phyloP scores from a whole-genome alignment of 2,888 invertebrate species.

The Zeuzera pyrina region DNA sequence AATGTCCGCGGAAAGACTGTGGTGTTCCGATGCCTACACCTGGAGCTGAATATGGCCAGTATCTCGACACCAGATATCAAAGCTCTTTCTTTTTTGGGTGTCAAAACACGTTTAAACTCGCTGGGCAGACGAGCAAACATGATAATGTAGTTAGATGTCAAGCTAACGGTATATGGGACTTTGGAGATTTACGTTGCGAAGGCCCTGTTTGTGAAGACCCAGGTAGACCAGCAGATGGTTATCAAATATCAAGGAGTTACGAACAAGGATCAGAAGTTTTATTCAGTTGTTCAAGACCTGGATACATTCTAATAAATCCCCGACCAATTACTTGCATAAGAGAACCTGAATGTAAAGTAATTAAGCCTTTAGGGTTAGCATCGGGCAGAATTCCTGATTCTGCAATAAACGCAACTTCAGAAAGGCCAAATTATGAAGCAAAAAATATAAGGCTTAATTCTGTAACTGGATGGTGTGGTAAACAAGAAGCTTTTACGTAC shows the following conservation, averaged over 20 bases:
- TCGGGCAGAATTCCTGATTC: constrained; percentile 95
- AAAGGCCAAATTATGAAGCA: constrained; percentile 93
- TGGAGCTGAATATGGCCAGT: constrained; percentile 94
- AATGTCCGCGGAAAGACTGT: constrained; percentile 92
- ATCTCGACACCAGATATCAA: constrained; percentile 90
- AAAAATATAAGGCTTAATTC: constrained; percentile 91
- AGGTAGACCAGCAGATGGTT: constrained; percentile 93
- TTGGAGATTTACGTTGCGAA: constrained; percentile 95
- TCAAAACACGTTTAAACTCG: constrained; percentile 94
- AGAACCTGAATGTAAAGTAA: constrained; percentile 95
- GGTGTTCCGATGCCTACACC: constrained; percentile 93
- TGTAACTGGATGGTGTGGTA: constrained; percentile 97
- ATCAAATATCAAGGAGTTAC: constrained; percentile 87
- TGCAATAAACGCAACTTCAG: constrained; percentile 95
- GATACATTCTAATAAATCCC: constrained; percentile 93
- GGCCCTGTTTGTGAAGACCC: constrained; percentile 98
- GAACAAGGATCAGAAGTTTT: constrained; percentile 92
- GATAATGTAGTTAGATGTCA: constrained; percentile 94
- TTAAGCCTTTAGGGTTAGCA: constrained; percentile 90
- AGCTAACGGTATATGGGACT: constrained; percentile 96
- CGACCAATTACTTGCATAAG: constrained; percentile 91
- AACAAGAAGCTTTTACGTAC: constrained; percentile 96
- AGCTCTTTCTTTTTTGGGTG: constrained; percentile 97
- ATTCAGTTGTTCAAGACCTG: constrained; percentile 92
- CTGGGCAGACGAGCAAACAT: constrained; percentile 92